Conservation (phyloP, 2,113 vertebrate genomes). For the Xerus inauris region DNA sequence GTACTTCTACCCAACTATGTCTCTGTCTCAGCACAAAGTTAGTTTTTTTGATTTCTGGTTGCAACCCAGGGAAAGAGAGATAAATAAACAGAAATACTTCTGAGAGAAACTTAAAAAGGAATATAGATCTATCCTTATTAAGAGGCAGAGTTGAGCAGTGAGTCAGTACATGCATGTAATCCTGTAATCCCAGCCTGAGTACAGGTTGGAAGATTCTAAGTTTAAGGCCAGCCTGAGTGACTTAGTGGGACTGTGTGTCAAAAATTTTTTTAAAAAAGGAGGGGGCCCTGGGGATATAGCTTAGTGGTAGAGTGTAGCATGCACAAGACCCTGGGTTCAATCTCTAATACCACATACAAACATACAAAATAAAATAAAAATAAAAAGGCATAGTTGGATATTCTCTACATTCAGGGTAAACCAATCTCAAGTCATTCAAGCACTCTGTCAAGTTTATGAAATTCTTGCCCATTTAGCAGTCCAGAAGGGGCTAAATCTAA, state of each 20-base stretch:
- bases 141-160: background rate
- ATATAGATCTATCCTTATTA: background rate
- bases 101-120: constrained; percentile 13
- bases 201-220: background rate
- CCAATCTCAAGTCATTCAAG: background rate
- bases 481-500: background rate
- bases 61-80: background rate
- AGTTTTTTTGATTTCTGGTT: background rate
- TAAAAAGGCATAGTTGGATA: background rate
- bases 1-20: background rate
- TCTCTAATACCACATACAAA: background rate
- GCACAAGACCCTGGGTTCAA: background rate
- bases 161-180: background rate
- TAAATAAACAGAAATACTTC: background rate
- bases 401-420: background rate
- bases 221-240: background rate
- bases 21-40: background rate
- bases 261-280: background rate
- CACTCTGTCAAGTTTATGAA: background rate
- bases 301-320: background rate
- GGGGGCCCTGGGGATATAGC: background rate
- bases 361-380: no score
- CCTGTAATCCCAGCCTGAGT: background rate
- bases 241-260: background rate
- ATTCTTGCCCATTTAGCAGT: background rate